Percentiles rank a stretch among this genome's conserved stretches.
Conservation (phyloP, 2,888 invertebrate genomes). For the Lepetodrilus schrolli region DNA sequence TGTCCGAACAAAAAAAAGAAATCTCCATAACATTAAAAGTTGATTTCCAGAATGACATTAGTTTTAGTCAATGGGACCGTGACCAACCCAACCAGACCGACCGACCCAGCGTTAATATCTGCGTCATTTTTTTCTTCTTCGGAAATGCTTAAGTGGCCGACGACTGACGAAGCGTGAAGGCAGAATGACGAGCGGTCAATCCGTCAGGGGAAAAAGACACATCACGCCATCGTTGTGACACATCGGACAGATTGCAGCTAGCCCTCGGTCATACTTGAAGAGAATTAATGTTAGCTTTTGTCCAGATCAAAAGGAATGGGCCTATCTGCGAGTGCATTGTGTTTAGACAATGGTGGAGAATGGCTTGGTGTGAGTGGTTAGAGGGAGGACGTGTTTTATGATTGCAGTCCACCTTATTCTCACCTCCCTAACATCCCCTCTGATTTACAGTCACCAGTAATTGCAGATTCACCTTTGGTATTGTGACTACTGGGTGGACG, state of each 20-base stretch:
- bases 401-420: neutral
- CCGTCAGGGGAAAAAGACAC: neutral
- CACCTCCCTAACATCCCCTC: neutral
- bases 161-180: no score
- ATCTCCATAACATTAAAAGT: no score
- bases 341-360: neutral
- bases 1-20: no score
- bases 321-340: neutral
- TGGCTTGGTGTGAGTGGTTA: neutral
- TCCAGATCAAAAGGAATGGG: slow-evolving; percentile 20
- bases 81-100: no score
- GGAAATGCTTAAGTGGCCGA: no score
- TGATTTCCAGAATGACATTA: no score
- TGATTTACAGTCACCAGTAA: neutral
- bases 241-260: slow-evolving; percentile 14
- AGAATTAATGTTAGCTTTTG: slow-evolving; percentile 13
- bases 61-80: no score
- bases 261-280: slow-evolving; percentile 7
- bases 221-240: neutral
- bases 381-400: slow-evolving; percentile 18
- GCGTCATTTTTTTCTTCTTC: no score
- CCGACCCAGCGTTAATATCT: no score
- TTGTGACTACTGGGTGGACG: no score
- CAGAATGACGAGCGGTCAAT: no score
- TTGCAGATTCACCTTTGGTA: neutral